Base-by-base conservation (phyloP, 2,797 vertebrate genomes). In the Sebastes trivittatus region DNA sequence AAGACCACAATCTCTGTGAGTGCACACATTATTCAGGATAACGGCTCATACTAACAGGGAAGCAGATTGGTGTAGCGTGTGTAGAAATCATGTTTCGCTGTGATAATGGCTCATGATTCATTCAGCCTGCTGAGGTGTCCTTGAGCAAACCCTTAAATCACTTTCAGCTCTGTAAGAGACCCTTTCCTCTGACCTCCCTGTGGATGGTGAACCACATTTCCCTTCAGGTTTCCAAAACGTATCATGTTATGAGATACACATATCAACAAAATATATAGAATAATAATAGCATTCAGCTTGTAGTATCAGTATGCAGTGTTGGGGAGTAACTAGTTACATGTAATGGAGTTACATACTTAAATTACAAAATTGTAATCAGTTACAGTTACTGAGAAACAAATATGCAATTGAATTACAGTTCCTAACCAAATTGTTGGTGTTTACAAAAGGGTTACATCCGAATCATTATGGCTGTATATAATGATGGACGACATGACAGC, bases 81-180 rank as follows among this genome's bases (percentile, higher is more conserved):
- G 61, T 11, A 61, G 42, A 83, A 68, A 61, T 52, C 32, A n/a
- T 52, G 52, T 20, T 49, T 83, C n/a, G n/a, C 30, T 63, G 29
- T 69, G 59, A 73, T 49, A 74, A 80, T 78, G 65, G 78, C 64
- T 89, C n/a, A 85, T 36, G 70, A 77, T 69, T 81, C 10, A 27
- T 61, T 75, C 20, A 52, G 22, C 63, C 69, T 29, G 20, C 73
- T 82, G 34, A 85, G 72, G 83, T 23, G 68, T 87, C 87, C 78
- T 78, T 80, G 65, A 79, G 72, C 81, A 82, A 86, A 22, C 38
- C 56, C 46, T 62, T 59, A 65, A 76, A 88, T 81, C 78, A 32
- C 11, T 61, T 54, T 54, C 36, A 78, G 30, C 20, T 75, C 54
- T 54, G 16, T 30, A 29, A 27, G 79, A 71, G 20, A 69, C 52